Evolutionary conservation across 2,888 invertebrate species (phyloP).

Genomic region (Anagyrus pseudococci): DNA sequence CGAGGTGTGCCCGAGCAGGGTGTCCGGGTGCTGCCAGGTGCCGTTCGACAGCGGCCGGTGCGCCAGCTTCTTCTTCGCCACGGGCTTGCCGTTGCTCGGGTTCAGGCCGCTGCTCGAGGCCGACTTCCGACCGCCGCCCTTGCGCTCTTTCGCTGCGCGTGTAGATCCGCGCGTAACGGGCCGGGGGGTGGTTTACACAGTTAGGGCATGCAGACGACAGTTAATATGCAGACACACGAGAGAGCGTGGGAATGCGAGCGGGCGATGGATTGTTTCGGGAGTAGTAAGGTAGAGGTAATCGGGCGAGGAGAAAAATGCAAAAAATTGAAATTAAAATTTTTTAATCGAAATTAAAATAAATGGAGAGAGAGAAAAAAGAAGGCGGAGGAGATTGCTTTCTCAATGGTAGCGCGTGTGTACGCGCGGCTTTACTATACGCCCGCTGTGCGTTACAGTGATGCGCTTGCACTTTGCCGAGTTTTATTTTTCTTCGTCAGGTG

Average conservation of each 20-base stretch:
- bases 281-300: conserved; percentile 23
- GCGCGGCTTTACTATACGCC: no score
- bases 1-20: conserved; percentile 56
- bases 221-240: conserved; percentile 53
- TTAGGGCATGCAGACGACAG: conserved; percentile 33
- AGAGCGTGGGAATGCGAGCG: conserved; percentile 1
- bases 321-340: conserved; percentile 34
- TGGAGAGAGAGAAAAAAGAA: no score
- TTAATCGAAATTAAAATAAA: conserved; percentile 34
- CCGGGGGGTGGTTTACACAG: not conserved
- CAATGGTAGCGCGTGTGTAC: no score
- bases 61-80: conserved; percentile 52
- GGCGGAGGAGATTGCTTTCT: conserved; percentile 8
- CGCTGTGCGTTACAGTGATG: no score
- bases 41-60: conserved; percentile 55
- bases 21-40: conserved; percentile 60
- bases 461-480: not conserved
- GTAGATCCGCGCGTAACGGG: no score
- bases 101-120: conserved; percentile 5
- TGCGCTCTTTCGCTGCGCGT: conserved; percentile 37
- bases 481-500: no score
- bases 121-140: conserved; percentile 19
- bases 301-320: conserved; percentile 23
- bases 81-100: conserved; percentile 22
- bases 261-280: not conserved